phyloP scores from a whole-genome alignment of 2,797 vertebrate genomes.

The Cheirogaleus major region DNA sequence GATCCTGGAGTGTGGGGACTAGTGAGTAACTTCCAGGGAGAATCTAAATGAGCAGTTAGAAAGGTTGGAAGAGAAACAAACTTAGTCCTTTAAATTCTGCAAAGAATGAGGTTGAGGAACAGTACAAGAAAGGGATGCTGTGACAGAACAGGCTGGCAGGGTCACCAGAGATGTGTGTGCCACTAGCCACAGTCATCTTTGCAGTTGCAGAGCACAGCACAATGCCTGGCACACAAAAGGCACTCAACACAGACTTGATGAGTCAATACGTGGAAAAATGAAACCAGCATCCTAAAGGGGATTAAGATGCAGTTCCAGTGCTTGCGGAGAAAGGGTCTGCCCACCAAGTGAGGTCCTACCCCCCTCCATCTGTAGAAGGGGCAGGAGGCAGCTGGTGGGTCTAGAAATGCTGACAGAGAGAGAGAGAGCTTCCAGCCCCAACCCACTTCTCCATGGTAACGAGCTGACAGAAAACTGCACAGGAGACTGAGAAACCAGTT shows the following conservation, averaged over 20 bases:
- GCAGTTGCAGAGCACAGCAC: background rate
- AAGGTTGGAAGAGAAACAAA: background rate
- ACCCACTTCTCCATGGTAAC: constrained; percentile 84
- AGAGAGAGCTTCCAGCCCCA: constrained; percentile 69
- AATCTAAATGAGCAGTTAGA: background rate
- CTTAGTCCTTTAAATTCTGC: background rate
- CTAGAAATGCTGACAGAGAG: constrained; percentile 73
- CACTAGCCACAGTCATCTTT: background rate
- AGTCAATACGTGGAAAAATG: background rate
- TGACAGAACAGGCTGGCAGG: background rate
- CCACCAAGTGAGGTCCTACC: background rate
- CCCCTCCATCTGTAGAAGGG: background rate
- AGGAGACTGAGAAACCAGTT: constrained; percentile 71
- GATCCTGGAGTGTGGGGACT: background rate
- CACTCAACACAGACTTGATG: background rate
- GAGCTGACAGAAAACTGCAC: constrained; percentile 77
- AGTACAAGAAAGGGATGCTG: background rate
- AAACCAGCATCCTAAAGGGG: background rate
- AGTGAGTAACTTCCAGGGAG: background rate
- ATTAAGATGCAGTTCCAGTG: background rate
- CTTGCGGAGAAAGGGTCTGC: background rate
- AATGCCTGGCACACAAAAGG: background rate
- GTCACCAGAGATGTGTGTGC: background rate
- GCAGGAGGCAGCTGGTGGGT: constrained; percentile 56
- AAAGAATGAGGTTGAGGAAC: background rate